Conservation (phyloP, 2,113 vertebrate species). For the Chaetura pelagica region DNA sequence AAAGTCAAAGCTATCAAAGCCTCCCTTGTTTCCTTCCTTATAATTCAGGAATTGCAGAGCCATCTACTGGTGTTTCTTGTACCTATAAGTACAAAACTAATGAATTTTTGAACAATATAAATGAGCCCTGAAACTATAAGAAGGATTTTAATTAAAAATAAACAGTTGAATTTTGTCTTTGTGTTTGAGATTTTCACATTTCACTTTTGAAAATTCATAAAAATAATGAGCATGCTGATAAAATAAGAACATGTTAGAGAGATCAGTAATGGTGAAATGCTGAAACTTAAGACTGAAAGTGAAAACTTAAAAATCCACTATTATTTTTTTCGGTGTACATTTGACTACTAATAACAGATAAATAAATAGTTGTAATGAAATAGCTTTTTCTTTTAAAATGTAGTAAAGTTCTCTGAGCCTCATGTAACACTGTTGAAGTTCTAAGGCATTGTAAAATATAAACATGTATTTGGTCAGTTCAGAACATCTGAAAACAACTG, state of each 20-base stretch:
- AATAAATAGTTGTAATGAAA: neutral
- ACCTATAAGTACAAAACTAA: neutral
- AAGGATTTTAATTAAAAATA: neutral
- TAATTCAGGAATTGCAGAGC: conserved; percentile 77
- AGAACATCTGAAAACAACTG: neutral
- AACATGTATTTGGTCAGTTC: neutral
- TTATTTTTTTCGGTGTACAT: neutral
- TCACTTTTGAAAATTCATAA: neutral
- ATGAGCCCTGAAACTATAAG: neutral
- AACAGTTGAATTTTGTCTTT: neutral
- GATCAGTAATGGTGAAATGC: neutral
- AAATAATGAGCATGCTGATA: neutral
- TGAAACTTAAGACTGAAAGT: neutral
- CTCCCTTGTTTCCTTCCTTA: neutral
- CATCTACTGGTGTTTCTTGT: conserved; percentile 75
- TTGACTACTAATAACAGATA: neutral
- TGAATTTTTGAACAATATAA: neutral
- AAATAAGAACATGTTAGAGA: neutral
- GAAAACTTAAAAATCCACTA: neutral
- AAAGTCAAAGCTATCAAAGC: conserved; percentile 58
- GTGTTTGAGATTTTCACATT: neutral
- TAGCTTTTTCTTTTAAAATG: neutral
- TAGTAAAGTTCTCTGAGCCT: neutral
- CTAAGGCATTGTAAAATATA: neutral
- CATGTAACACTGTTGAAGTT: neutral